Evolutionary conservation across 2,888 invertebrate genomes (phyloP).

Genomic region (Zonitis immaculata): DNA sequence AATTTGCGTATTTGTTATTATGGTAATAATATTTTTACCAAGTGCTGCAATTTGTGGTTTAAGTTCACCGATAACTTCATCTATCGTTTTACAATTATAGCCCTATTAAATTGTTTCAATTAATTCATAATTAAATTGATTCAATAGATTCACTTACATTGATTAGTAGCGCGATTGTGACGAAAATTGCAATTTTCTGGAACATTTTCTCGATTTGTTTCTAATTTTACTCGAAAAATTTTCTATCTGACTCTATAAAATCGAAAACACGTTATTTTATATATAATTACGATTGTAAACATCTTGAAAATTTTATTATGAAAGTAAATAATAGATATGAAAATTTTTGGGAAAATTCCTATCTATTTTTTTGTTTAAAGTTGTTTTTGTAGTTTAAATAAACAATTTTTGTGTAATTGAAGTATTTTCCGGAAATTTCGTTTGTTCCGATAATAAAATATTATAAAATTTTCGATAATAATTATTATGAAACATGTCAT

Average conservation of each 20-base stretch:
- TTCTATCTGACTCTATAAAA: background rate
- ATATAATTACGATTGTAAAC: background rate
- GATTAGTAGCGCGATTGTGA: background rate
- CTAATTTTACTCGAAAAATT: too few relatives aligned
- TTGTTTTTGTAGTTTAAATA: too few relatives aligned
- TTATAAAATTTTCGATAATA: too few relatives aligned
- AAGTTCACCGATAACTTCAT: background rate
- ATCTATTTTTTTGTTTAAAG: too few relatives aligned
- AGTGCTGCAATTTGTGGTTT: background rate
- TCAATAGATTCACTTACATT: slow-evolving; percentile 1
- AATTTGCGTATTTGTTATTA: background rate
- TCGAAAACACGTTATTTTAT: background rate
- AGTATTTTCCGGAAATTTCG: too few relatives aligned
- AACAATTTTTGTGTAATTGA: too few relatives aligned
- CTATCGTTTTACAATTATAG: background rate
- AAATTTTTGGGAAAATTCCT: background rate
- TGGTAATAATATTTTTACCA: background rate
- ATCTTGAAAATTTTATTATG: background rate
- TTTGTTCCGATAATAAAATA: too few relatives aligned
- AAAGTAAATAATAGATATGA: background rate
- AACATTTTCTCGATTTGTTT: background rate
- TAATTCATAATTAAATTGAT: background rate
- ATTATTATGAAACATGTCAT: background rate
- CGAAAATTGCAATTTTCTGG: background rate
- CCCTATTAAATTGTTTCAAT: background rate